Conservation (phyloP, 2,113 vertebrate species). For the Cnemophilus loriae region DNA sequence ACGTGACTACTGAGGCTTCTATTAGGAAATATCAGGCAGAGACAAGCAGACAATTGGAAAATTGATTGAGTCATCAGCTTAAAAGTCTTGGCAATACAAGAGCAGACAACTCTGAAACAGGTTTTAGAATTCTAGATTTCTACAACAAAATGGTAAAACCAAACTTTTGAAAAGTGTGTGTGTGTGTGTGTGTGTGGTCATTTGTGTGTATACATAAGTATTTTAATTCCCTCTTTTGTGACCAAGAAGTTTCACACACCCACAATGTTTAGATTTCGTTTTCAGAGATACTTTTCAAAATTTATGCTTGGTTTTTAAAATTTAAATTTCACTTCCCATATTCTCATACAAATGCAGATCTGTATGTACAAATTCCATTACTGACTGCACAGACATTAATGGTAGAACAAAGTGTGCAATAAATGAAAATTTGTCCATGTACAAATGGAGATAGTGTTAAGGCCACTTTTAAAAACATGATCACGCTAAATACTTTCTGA, state of each 20-base stretch:
- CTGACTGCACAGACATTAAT: neutral
- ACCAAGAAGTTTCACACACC: neutral
- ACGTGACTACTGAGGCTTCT: neutral
- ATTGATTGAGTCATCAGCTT: neutral
- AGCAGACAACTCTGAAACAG: neutral
- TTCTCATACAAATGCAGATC: neutral
- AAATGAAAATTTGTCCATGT: neutral
- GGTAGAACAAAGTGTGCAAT: neutral
- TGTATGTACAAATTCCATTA: neutral
- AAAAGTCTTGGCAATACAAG: neutral
- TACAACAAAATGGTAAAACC: neutral
- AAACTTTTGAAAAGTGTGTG: neutral
- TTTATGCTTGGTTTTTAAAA: neutral
- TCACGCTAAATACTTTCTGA: neutral
- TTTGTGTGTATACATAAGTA: fast-evolving
- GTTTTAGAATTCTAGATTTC: neutral
- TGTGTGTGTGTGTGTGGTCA: fast-evolving
- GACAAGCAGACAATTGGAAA: neutral
- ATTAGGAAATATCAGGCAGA: neutral
- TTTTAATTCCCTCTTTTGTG: neutral
- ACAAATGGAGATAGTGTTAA: neutral
- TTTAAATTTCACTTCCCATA: neutral
- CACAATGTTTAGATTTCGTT: neutral
- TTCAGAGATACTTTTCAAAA: neutral
- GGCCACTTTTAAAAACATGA: neutral